phyloP scores from a whole-genome alignment of 2,113 vertebrate genomes.

The Eublepharis macularius region DNA sequence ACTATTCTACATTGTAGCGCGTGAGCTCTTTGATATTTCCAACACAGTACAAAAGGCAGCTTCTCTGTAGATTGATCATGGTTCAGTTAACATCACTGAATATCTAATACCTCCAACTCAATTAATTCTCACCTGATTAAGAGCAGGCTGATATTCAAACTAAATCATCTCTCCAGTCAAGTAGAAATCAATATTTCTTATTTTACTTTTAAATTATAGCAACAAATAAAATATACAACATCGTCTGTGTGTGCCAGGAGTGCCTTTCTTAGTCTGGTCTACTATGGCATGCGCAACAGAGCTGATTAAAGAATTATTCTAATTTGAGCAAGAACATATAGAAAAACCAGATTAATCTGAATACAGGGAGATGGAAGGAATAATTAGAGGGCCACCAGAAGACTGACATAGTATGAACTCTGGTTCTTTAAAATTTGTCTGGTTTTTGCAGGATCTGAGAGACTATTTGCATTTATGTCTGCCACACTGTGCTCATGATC shows the following conservation, averaged over 20 bases:
- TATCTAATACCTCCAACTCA: constrained; percentile 91
- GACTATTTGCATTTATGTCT: constrained; percentile 34
- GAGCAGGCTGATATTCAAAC: constrained; percentile 87
- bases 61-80: constrained; percentile 84
- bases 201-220: constrained; percentile 96
- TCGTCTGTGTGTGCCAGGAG: constrained; percentile 69
- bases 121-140: constrained; percentile 93
- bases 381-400: constrained; percentile 82
- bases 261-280: constrained; percentile 77
- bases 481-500: constrained; percentile 22
- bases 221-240: constrained; percentile 78
- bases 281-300: constrained; percentile 75
- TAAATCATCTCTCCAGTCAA: constrained; percentile 91
- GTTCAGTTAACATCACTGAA: constrained; percentile 89
- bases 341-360: constrained; percentile 80
- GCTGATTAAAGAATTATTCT: constrained; percentile 86
- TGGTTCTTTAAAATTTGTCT: constrained; percentile 69
- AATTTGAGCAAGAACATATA: constrained; percentile 80
- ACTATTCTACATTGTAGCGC: constrained; percentile 65
- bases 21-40: constrained; percentile 78
- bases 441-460: constrained; percentile 73
- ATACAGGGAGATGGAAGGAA: constrained; percentile 71
- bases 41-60: constrained; percentile 79
- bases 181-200: constrained; percentile 90
- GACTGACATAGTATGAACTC: constrained; percentile 76